Base-by-base conservation (phyloP, 2,888 invertebrate species). In the Macroteleia sp. region DNA sequence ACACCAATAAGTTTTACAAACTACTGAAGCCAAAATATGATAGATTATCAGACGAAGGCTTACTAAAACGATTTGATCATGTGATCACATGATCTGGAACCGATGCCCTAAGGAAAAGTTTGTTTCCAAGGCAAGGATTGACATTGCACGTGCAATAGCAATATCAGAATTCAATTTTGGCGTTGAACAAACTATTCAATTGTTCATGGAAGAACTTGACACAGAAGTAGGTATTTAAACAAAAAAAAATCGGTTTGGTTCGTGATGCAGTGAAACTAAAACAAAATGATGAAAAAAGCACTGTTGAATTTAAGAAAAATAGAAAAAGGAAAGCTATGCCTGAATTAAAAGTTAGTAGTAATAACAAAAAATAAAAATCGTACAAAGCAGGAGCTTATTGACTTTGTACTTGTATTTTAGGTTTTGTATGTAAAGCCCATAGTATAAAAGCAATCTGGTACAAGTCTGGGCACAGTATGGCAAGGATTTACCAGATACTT, bases 81-180 rank as follows among this genome's bases (percentile, higher is more conserved):
- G n/a, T n/a, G n/a, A 79, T 25, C 52, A 54, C 22, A 30, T 71
- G 22, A 76, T 76, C 28, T 76, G 71, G 67, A 42, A 57, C 19
- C 41, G 44, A 12, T 75, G 66, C 25, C 64, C 66, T 2, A 66
- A 74, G n/a, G 54, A 57, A 42, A 66, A 57, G 17, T 66, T 59
- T 42, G 44, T 41, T 41, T 62, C 12, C 32, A 74, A 66, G 25
- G 20, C 32, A 34, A 56, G 28, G 10, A 41, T 56, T 28, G 56
- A 56, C 1, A 57, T 42, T 44, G 57, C 44, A 19, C 30, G 32
- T 20, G 12, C 32, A 30, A 57, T 57, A 30, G 44, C 44, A 14
- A 57, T 57, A 12, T 42, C 14, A 30, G 44, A 57, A 44, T 57
- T 39, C 17, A 54, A 54, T 39, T 17, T 54, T 39, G 16, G 25